Base-by-base conservation (phyloP, 2,113 vertebrate species). In the Cervus canadensis region DNA sequence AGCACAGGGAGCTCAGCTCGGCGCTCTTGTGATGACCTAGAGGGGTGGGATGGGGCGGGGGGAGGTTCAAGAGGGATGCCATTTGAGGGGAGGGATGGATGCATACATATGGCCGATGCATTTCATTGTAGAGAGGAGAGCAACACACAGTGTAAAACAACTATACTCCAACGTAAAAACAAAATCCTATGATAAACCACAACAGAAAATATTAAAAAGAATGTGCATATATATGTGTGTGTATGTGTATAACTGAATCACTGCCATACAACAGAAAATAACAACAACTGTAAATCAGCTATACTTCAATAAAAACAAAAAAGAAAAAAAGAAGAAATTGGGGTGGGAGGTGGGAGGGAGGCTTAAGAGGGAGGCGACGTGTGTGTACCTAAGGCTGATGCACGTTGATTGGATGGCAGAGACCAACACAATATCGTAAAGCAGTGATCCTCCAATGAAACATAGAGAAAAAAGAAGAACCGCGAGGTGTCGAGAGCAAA, bases 401-500 rank as follows among this genome's bases (percentile, higher is more conserved):
- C 9, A 0, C 1, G n/a, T 23, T 17, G 64, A 71, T 3, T 6
- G 19, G 64, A 71, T 1, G 64, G n/a, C 64, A 71, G n/a, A 71
- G n/a, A 23, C 9, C n/a, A 71, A 71, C n/a, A 6, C n/a, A 12
- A 0, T 6, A 71, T 23, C 2, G 2, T 71, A 2, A 36, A 6
- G 64, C 64, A 23, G 6, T 3, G 64, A 36, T 3, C 64, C n/a
- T 36, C n/a, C 64, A 11, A 0, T 12, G 17, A 43, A 13, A 74
- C 36, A 25, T 0, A 3, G 21, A 43, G 19, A 43, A 25, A 14
- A 25, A 74, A 21, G 6, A 40, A 79, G 79, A 78, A 23, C 7
- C 4, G 13, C 19, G 36, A 10, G 7, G 52, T 13, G 28, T 11
- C 0, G 8, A 2, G 4, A 1, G 6, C 2, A 15, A 9, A 23